Base-by-base conservation (phyloP, 1,140 invertebrate species). In the Trichogramma pretiosum region DNA sequence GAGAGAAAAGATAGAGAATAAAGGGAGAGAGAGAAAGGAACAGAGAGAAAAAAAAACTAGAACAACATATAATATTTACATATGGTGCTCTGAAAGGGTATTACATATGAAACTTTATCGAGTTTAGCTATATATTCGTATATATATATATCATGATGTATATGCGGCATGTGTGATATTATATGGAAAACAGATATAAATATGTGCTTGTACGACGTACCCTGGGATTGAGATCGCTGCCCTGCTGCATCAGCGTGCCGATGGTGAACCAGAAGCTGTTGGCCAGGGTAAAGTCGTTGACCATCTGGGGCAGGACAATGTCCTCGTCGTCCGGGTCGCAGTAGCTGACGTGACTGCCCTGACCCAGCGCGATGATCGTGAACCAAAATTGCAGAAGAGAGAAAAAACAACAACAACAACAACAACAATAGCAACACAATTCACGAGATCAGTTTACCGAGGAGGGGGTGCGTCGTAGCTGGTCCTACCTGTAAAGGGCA, bases 191-290 rank as follows among this genome's bases (percentile, higher is more conserved):
- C n/a, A n/a, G n/a, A n/a, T n/a, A n/a, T n/a, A n/a, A n/a, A n/a
- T n/a, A n/a, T n/a, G 32, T 24, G 13, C 3, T 54, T 53, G 37
- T 47, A 49, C 33, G 38, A 38, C 57, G 61, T 77, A 82, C 79
- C 84, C 87, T 84, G 40, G 90, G 89, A 67, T 87, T 87, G 52
- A 91, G 75, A 66, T 90, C 87, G 53, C 85, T 89, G 53, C 89
- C 91, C 76, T 94, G 91, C 69, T 94, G 90, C 90, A 94, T 93
- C 52, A 95, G 80, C 9, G 89, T 91, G 40, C 91, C 91, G 54
- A 95, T 85, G 11, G 88, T 86, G 70, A 93, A 93, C 89, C 88
- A 93, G 68, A 93, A 86, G 73, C 83, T 84, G 72, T 89, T 89
- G 59, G 80, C 76, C 48, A 89, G 68, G 26, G 79, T 87, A 62